Evolutionary conservation across 2,797 vertebrate genomes (phyloP).

Genomic region (Moxostoma hubbsi): DNA sequence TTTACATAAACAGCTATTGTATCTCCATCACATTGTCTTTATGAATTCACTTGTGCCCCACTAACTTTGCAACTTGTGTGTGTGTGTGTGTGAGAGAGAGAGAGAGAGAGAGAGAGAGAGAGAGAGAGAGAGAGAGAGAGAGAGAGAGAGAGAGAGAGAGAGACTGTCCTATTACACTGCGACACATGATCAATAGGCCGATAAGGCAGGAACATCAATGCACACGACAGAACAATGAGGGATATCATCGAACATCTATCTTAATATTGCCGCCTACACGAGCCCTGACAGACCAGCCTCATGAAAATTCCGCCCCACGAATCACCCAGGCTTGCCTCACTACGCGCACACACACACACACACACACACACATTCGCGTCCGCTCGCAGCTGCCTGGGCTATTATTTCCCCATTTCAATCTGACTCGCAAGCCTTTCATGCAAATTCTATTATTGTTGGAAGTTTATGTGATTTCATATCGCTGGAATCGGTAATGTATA

Average conservation of each 20-base stretch:
- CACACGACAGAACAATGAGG: slow-evolving; percentile 95
- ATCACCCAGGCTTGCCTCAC: slow-evolving; percentile 79
- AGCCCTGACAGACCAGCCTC: slow-evolving; percentile 93
- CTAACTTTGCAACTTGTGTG: slow-evolving; percentile 83
- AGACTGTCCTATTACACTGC: slow-evolving; percentile 95
- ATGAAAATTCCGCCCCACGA: slow-evolving; percentile 99
- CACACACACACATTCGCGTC: slow-evolving; percentile 48
- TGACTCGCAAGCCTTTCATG: slow-evolving; percentile 98
- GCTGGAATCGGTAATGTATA: slow-evolving; percentile 92
- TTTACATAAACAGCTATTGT: not conserved
- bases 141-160: not conserved
- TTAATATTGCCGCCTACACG: slow-evolving; percentile 99
- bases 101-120: not conserved
- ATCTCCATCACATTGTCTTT: not conserved
- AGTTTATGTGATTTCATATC: slow-evolving; percentile 95
- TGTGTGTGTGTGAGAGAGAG: not conserved
- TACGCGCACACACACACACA: slow-evolving; percentile 64
- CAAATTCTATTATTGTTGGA: slow-evolving; percentile 96
- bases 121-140: not conserved
- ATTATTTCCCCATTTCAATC: slow-evolving; percentile 94
- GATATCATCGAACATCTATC: slow-evolving; percentile 99
- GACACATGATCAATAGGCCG: slow-evolving; percentile 99
- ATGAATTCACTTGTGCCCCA: no score
- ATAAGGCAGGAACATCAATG: slow-evolving; percentile 99
- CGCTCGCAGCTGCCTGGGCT: slow-evolving; percentile 91